These are phyloP conservation scores for Typhlichthys subterraneus DNA, from an alignment of 2,797 vertebrate species.

Conservation along the genomic window DNA sequence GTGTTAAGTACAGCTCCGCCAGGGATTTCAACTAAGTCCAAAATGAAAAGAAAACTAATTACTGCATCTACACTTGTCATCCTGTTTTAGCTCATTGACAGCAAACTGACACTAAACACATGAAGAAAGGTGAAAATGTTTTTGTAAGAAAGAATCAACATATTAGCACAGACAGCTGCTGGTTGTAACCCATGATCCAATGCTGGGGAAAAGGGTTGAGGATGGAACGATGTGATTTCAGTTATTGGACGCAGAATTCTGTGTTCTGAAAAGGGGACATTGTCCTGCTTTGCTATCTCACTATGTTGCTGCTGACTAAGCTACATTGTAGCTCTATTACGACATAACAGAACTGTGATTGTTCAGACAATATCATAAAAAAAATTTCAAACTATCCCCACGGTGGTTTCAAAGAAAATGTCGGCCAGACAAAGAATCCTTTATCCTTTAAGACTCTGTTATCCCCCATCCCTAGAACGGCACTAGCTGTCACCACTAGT, in stretches of 20 bases:
- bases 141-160: not conserved
- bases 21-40: slow-evolving; percentile 2
- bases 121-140: slow-evolving; percentile 17
- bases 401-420: too few species aligned
- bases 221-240: slow-evolving; percentile 11
- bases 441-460: too few species aligned
- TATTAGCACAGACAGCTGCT: slow-evolving; percentile 5
- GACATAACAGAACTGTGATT: too few species aligned
- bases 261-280: not conserved
- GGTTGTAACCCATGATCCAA: slow-evolving; percentile 22
- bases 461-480: too few species aligned
- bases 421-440: too few species aligned
- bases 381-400: too few species aligned
- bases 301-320: too few species aligned
- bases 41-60: slow-evolving; percentile 29
- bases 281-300: too few species aligned
- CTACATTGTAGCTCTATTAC: too few species aligned
- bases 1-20: slow-evolving; percentile 5
- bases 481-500: too few species aligned
- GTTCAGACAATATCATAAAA: too few species aligned
- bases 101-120: slow-evolving; percentile 9
- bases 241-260: slow-evolving; percentile 6
- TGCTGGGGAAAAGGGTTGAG: not conserved
- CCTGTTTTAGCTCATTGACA: slow-evolving; percentile 7
- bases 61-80: not conserved